These are phyloP conservation scores for Enteromius paludinosus DNA, from an alignment of 2,797 vertebrate species.

Conservation along the genomic window DNA sequence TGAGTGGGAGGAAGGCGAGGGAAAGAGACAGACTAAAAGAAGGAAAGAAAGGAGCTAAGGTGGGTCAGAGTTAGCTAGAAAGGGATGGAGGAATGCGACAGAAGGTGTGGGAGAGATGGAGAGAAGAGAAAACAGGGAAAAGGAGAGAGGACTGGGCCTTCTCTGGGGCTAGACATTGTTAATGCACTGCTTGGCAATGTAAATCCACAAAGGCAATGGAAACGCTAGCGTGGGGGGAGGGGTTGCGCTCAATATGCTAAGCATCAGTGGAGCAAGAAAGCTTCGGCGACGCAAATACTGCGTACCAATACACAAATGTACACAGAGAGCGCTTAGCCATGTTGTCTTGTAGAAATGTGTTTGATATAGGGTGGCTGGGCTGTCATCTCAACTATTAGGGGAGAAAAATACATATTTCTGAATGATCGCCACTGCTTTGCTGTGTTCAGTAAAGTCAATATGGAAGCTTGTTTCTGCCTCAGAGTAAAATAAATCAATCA, in stretches of 20 bases:
- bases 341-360: slow-evolving; percentile 18
- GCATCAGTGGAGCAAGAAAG: slow-evolving; percentile 29
- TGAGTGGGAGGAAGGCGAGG: slow-evolving; percentile 35
- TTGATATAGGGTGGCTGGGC: neutral
- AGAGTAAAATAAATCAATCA: neutral
- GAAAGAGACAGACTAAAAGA: slow-evolving; percentile 33
- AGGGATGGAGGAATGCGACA: slow-evolving; percentile 35
- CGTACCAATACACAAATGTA: slow-evolving; percentile 44
- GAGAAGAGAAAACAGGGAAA: neutral
- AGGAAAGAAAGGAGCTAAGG: slow-evolving; percentile 33
- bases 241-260: slow-evolving; percentile 28
- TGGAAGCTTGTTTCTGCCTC: slow-evolving; percentile 1
- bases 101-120: slow-evolving; percentile 20
- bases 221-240: slow-evolving; percentile 43
- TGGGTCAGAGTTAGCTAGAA: slow-evolving; percentile 2
- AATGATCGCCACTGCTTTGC: neutral
- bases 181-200: slow-evolving; percentile 66
- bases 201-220: slow-evolving; percentile 57
- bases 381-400: slow-evolving; percentile 8
- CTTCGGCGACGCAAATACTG: slow-evolving; percentile 25
- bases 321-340: slow-evolving; percentile 1
- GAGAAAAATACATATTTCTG: neutral
- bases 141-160: slow-evolving; percentile 47
- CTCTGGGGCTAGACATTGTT: slow-evolving; percentile 63
- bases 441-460: neutral